Evolutionary conservation across 2,797 vertebrate species (phyloP).

Genomic region (Onychomys torridus): DNA sequence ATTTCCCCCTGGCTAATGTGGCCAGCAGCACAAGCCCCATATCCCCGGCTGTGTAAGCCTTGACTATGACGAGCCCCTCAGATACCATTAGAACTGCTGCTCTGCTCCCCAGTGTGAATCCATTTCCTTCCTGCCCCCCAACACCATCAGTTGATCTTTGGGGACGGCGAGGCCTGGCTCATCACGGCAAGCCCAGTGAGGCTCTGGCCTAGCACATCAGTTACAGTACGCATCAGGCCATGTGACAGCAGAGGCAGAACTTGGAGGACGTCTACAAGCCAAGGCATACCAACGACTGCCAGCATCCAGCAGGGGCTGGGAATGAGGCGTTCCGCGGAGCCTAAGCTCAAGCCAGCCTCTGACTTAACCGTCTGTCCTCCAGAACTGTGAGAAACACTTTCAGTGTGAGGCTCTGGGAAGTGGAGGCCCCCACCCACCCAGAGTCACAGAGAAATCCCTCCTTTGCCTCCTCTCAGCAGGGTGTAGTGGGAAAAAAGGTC

Average conservation of each 20-base stretch:
- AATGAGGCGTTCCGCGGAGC: not conserved
- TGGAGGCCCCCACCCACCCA: not conserved
- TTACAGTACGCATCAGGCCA: not conserved
- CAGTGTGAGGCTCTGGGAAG: not conserved
- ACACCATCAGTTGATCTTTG: not conserved
- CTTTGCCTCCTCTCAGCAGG: not conserved
- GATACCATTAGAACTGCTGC: not conserved
- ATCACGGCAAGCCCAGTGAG: not conserved
- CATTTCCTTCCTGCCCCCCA: not conserved
- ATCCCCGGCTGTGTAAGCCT: not conserved
- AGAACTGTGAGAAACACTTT: not conserved
- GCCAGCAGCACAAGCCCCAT: not conserved
- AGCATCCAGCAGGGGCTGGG: not conserved
- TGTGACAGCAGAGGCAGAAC: not conserved
- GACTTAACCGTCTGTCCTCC: not conserved
- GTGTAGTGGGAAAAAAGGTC: fast-evolving
- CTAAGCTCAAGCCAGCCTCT: not conserved
- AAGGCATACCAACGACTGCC: not conserved
- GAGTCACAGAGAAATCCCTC: no score
- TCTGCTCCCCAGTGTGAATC: no score
- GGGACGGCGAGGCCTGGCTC: not conserved
- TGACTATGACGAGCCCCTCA: not conserved
- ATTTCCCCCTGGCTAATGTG: not conserved
- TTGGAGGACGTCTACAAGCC: fast-evolving
- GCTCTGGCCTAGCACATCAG: not conserved